Conservation (phyloP, 2,888 invertebrate genomes). For the Achlya flavicornis region DNA sequence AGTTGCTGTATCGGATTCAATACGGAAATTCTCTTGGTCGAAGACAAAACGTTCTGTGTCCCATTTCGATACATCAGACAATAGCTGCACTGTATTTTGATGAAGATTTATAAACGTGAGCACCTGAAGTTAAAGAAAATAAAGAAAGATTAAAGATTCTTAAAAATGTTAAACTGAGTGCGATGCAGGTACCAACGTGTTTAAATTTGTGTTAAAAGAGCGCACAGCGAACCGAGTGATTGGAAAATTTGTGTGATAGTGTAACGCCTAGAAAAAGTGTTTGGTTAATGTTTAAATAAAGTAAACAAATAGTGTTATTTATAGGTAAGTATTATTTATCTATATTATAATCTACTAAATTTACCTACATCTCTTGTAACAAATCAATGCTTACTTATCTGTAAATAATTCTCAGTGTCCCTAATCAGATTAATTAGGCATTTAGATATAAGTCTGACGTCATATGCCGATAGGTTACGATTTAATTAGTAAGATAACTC, state of each 20-base stretch:
- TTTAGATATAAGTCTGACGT: constrained; percentile 4
- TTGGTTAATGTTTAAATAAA: background rate
- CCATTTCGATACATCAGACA: constrained; percentile 83
- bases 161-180: background rate
- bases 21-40: constrained; percentile 81
- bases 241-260: constrained; percentile 8
- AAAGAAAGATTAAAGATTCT: too few relatives aligned
- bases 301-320: background rate
- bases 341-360: background rate
- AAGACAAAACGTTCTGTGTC: constrained; percentile 82
- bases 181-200: background rate
- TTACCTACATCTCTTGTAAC: background rate
- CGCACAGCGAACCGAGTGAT: background rate
- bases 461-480: constrained; percentile 26
- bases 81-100: constrained; percentile 80
- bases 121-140: constrained; percentile 69
- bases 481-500: constrained; percentile 35
- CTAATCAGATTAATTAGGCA: background rate
- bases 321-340: background rate
- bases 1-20: constrained; percentile 73
- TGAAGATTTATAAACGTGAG: constrained; percentile 83
- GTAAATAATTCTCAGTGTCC: background rate
- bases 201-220: background rate
- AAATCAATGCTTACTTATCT: background rate
- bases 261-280: constrained; percentile 1